Base-by-base conservation (phyloP, 2,888 invertebrate genomes). In the Papilio protenor region DNA sequence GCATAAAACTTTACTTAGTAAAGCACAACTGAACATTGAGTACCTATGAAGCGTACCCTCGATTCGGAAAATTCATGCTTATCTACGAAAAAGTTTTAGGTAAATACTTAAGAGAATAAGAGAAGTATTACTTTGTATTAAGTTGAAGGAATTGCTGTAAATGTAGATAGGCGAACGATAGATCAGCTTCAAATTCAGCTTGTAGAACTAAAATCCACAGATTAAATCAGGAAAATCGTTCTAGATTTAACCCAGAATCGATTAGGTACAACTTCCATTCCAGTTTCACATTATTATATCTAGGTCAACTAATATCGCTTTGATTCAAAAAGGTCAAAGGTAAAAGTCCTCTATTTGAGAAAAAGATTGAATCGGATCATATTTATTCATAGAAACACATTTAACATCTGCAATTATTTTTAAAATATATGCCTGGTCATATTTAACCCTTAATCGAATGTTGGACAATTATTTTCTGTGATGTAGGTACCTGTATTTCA, bases 251-350 rank as follows among this genome's bases (percentile, higher is more conserved):
- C 33, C 1, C 33, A 3, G 33, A 33, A 64, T 64, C 18, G 64
- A 64, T 64, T 33, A 40, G 33, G 40, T 64, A 40, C 64, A 33
- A 64, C 33, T 64, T 33, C 33, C 18, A 64, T 33, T 40, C 33
- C 64, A 40, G 40, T 64, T 64, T 64, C 23, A 64, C 40, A n/a
- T 64, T 33, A 64, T 64, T 64, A 18, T 18, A 33, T 40, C 64
- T 64, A 64, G 64, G 64, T 64, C 64, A 64, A 64, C 64, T 64
- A 64, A 33, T 33, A 33, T 40, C 40, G 18, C 33, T 64, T 64
- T 64, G 40, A 64, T 40, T 64, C 40, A 8, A 40, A 33, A 40
- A 64, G 64, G 64, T 64, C 33, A 64, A 64, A 64, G 64, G 18
- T 33, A 64, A 33, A 64, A 64, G 64, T 64, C 11, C 40, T 64